Base-by-base conservation (phyloP, 2,888 invertebrate genomes). In the Acheta domesticus region DNA sequence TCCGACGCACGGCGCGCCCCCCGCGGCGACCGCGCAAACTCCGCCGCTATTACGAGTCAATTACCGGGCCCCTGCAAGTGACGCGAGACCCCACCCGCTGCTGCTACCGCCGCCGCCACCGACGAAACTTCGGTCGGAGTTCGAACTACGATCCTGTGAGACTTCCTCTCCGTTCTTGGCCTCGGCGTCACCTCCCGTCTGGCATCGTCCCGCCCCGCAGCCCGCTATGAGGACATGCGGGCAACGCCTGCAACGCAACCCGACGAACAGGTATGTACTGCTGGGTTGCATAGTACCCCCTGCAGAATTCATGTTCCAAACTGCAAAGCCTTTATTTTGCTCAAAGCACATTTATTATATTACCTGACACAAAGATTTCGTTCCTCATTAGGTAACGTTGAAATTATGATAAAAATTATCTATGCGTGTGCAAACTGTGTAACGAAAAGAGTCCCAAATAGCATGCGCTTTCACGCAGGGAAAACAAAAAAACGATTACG, bases 11-110 rank as follows among this genome's bases (percentile, higher is more conserved):
- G 62, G 14, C 62, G 62, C 62, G 16, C 14, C 14, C n/a, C 16
- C 62, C 16, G 16, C n/a, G 62, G 14, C 62, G 62, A 62, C 14
- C 14, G 62, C 62, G 62, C 62, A 62, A 62, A 62, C 62, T 62
- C 62, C 62, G 62, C n/a, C 62, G 62, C 62, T 62, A 62, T 62
- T 62, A 62, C 62, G 62, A 62, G 62, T 62, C 62, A 62, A 62
- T 62, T 62, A 62, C 62, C 16, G 62, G n/a, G n/a, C 62, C 62
- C 62, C 62, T 62, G 62, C 14, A 62, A 62, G 62, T 62, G 62
- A 62, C 62, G 62, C 62, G 62, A n/a, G 62, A n/a, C 16, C n/a
- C 62, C 5, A 62, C 62, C 14, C 62, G n/a, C 16, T 19, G 12
- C n/a, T 19, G 16, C n/a, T 5, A 11, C 62, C 62, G 62, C 62